Percentiles rank a stretch among this genome's conserved stretches.
phyloP scores from a whole-genome alignment of 2,113 vertebrate genomes.

The Lynx canadensis region DNA sequence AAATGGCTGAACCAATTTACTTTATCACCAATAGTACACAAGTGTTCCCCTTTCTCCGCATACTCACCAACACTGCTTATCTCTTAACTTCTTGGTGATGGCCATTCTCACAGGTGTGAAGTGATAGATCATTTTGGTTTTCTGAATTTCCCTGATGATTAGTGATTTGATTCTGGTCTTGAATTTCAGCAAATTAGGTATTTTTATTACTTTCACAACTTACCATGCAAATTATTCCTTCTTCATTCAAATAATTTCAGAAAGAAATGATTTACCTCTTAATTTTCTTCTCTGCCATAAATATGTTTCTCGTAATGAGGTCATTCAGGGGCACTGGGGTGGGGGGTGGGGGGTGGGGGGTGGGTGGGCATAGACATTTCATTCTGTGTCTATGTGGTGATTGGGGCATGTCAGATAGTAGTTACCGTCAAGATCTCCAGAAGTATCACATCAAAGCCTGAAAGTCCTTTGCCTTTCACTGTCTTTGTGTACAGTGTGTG shows the following conservation, averaged over 20 bases:
- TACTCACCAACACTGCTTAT: not conserved
- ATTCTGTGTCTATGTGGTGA: not conserved
- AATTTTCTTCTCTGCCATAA: not conserved
- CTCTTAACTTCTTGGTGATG: not conserved
- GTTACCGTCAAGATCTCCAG: not conserved
- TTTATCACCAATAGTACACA: not conserved
- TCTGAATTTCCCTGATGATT: not conserved
- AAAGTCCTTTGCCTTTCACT: not conserved
- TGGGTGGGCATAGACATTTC: too few species aligned
- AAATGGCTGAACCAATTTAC: not conserved
- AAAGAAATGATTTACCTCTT: not conserved
- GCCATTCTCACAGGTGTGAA: not conserved
- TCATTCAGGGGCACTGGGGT: not conserved
- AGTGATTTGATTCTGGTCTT: constrained; percentile 18
- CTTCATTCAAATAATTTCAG: constrained; percentile 22
- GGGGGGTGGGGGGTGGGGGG: too few species aligned
- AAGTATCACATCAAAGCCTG: not conserved
- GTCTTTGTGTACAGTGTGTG: too few species aligned
- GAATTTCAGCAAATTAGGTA: not conserved
- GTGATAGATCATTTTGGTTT: not conserved
- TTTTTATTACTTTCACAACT: not conserved
- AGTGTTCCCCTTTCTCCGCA: not conserved
- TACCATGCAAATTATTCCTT: constrained; percentile 18
- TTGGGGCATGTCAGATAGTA: not conserved
- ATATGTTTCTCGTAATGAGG: not conserved